A percentile compares a stretch with the other conserved stretches of the same genome.
Conservation (phyloP, 2,797 vertebrate genomes). For the Martes flavigula region DNA sequence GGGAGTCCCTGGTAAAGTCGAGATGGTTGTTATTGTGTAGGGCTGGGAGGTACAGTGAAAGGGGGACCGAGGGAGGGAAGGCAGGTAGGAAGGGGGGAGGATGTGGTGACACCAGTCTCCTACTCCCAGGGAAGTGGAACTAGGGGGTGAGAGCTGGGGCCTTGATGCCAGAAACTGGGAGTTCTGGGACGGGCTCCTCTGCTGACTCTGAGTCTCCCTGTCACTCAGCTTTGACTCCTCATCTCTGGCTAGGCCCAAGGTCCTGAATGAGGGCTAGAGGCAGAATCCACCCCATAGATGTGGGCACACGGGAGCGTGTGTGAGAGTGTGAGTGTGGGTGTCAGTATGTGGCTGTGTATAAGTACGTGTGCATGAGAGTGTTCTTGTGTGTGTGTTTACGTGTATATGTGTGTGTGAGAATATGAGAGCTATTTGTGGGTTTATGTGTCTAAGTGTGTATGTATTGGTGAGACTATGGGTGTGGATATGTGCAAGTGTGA, state of each 20-base stretch:
- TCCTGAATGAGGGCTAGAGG: background rate
- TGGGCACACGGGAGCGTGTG: rapidly evolving
- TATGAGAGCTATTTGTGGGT: background rate
- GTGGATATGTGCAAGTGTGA: background rate
- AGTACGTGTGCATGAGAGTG: too few species aligned
- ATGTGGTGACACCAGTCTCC: background rate
- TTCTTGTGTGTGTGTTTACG: background rate
- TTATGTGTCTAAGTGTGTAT: background rate
- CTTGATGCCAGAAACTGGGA: background rate
- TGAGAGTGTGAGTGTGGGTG: background rate
- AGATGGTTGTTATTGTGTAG: too few species aligned
- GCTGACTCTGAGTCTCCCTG: background rate
- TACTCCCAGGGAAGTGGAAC: background rate
- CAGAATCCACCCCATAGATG: background rate
- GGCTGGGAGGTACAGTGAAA: background rate
- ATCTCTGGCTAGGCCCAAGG: background rate
- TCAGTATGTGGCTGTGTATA: background rate
- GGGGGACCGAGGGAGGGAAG: too few species aligned
- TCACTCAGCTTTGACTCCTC: background rate
- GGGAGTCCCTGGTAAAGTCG: background rate
- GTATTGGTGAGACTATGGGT: background rate
- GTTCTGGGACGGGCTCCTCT: background rate
- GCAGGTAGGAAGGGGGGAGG: too few species aligned
- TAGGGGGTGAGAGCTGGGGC: background rate
- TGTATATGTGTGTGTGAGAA: background rate